phyloP scores from a whole-genome alignment of 64 coral and sea anemone genomes.

The Porites australiensis region DNA sequence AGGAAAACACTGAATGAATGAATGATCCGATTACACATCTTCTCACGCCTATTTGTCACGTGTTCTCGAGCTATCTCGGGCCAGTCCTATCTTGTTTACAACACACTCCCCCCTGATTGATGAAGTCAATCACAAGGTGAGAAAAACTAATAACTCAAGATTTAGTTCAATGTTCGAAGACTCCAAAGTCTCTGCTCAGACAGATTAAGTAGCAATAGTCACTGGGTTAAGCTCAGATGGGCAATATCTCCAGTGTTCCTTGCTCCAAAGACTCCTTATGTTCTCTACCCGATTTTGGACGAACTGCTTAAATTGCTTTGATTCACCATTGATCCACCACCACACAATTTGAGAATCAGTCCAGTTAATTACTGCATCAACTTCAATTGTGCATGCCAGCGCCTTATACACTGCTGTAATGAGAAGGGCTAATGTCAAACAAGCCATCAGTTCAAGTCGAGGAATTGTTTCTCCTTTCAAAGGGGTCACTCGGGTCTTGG shows the following conservation, averaged over 20 bases:
- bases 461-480: constrained; percentile 8
- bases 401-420: background rate
- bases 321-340: background rate
- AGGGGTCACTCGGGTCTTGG: background rate
- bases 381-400: background rate
- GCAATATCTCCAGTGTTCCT: background rate
- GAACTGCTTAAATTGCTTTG: background rate
- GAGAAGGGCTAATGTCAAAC: background rate
- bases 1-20: too few species aligned
- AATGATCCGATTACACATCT: too few species aligned
- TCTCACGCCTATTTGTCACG: too few species aligned
- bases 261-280: background rate
- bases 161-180: too few species aligned
- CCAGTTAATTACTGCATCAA: background rate
- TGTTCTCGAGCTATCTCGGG: too few species aligned
- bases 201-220: too few species aligned
- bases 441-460: background rate
- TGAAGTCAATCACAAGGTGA: too few species aligned
- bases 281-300: background rate
- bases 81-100: too few species aligned
- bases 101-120: too few species aligned
- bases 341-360: constrained; percentile 6
- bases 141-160: too few species aligned
- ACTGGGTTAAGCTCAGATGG: background rate
- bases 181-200: too few species aligned